Base-by-base conservation (phyloP, 2,888 invertebrate genomes). In the Melieria omissa region DNA sequence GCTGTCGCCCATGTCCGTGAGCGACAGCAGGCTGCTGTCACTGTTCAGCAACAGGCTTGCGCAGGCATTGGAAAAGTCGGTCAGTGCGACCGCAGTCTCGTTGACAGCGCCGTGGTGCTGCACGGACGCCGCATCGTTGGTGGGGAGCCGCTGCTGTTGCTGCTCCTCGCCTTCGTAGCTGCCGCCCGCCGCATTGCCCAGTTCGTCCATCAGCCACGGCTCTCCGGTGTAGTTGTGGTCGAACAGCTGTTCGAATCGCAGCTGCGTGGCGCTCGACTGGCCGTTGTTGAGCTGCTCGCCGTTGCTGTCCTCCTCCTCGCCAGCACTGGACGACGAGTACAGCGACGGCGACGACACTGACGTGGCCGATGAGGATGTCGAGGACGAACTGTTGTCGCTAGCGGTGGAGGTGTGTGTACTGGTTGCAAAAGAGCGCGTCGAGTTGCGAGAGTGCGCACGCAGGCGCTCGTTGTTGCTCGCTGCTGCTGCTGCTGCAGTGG, bases 321-420 rank as follows among this genome's bases (percentile, higher is more conserved):
- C 69, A 6, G 65, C 72, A 64, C 67, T 72, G n/a, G 65, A 65
- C n/a, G 65, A 65, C 63, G 69, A 60, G 62, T 49, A 67, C 41
- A 68, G 16, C 55, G 72, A 69, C 5, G 57, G 64, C 14, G 70
- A 72, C 5, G 72, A 67, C 8, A 52, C 42, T 4, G 74, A 47
- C 4, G 58, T 54, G 4, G 69, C 52, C 44, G 72, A 67, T 55
- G 72, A 68, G 10, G 54, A 45, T 8, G 74, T 68, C 16, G 74
- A 74, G 3, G 68, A 57, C 29, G 72, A 60, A 42, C 61, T 71
- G 41, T 65, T 69, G 42, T 63, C 68, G 41, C 65, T 67, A 16
- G 60, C 61, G 16, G 49, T 65, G 9, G 52, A 14, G 52, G 52
- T n/a, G 52, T 8, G 14, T 52, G 52, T 14, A 29, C 29, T 29